Conservation (phyloP, 2,113 vertebrate genomes). For the Charina bottae region DNA sequence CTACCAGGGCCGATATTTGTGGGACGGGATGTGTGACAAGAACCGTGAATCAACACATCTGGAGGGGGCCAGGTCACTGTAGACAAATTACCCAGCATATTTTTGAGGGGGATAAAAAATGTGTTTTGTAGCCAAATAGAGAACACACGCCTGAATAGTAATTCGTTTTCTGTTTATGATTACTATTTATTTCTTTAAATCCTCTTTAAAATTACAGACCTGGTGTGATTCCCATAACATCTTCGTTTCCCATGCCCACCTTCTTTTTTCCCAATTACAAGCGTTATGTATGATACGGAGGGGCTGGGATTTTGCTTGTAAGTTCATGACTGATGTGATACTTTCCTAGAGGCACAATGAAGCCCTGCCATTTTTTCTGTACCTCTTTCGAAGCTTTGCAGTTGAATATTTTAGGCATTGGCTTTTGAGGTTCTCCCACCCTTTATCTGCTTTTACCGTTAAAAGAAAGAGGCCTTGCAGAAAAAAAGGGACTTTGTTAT, state of each 20-base stretch:
- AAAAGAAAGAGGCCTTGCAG: background rate
- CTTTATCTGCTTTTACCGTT: background rate
- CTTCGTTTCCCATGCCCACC: conserved; percentile 54
- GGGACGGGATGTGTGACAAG: background rate
- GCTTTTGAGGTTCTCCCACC: no score
- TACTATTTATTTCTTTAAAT: conserved; percentile 38
- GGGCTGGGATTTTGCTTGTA: conserved; percentile 4
- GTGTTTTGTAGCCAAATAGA: conserved; percentile 67
- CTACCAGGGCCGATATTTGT: background rate
- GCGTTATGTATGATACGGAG: background rate
- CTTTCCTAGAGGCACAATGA: background rate
- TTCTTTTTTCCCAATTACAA: conserved; percentile 18
- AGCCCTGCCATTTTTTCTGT: background rate
- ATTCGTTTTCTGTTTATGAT: conserved; percentile 46
- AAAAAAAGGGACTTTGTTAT: background rate
- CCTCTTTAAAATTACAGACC: conserved; percentile 62
- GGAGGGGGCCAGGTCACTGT: background rate
- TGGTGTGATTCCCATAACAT: conserved; percentile 55
- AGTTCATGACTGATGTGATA: background rate
- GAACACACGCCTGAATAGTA: background rate
- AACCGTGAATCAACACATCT: background rate
- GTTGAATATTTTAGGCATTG: background rate
- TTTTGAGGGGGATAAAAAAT: conserved; percentile 53
- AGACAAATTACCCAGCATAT: conserved; percentile 61
- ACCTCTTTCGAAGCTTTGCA: background rate